These are phyloP conservation scores for Amblyopsis rosae DNA, from an alignment of 2,113 vertebrate genomes.

Conservation along the genomic window DNA sequence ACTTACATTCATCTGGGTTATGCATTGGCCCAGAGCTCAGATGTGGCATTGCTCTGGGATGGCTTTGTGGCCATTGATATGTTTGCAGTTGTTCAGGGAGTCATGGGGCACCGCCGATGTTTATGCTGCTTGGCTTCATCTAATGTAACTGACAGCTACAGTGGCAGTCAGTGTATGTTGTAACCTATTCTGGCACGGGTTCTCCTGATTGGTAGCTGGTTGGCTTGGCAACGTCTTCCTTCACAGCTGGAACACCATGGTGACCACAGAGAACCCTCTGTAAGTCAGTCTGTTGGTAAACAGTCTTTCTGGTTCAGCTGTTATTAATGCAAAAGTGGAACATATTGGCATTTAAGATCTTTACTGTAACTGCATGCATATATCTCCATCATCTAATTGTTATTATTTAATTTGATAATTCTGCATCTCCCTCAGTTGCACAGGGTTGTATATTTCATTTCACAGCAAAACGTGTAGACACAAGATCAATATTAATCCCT, in stretches of 20 bases:
- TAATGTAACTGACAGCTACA: not conserved
- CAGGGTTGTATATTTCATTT: not conserved
- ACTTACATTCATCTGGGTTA: conserved; percentile 78
- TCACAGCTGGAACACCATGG: no score
- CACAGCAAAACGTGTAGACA: not conserved
- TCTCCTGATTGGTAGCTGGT: no score
- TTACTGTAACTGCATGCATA: not conserved
- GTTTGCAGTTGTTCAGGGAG: conserved; percentile 45
- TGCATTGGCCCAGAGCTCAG: conserved; percentile 65
- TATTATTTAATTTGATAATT: conserved; percentile 7
- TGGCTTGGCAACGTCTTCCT: no score
- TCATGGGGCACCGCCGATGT: conserved; percentile 24
- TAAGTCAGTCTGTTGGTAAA: not conserved
- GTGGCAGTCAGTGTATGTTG: not conserved
- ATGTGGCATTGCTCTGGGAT: conserved; percentile 64
- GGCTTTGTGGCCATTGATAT: conserved; percentile 19
- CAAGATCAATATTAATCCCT: conserved; percentile 6
- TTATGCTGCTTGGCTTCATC: conserved; percentile 5
- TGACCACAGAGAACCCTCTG: not conserved
- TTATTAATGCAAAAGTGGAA: not conserved
- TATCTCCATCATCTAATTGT: not conserved
- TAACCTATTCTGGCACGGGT: no score
- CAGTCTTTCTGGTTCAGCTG: not conserved
- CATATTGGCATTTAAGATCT: not conserved
- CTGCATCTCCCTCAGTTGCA: not conserved